Conservation (phyloP, 2,888 invertebrate species). For the Maniola hyperantus region DNA sequence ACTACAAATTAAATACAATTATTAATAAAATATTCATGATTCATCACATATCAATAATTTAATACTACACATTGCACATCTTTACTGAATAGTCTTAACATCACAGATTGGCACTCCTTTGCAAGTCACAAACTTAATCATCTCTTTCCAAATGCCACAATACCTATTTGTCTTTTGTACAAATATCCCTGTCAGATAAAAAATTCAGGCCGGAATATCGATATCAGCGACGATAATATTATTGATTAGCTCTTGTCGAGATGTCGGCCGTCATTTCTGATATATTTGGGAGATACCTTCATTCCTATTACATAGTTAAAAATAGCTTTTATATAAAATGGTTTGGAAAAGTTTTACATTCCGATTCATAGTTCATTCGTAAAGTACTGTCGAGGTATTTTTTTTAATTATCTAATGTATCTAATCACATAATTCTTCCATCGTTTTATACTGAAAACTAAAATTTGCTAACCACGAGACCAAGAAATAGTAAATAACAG, state of each 20-base stretch:
- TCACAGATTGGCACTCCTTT: constrained; percentile 60
- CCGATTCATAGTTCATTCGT: not conserved
- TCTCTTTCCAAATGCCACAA: not conserved
- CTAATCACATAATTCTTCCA: too few relatives aligned
- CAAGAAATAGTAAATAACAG: too few relatives aligned
- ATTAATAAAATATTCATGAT: constrained; percentile 8
- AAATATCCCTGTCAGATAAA: not conserved
- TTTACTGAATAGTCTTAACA: constrained; percentile 44
- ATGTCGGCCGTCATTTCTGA: not conserved
- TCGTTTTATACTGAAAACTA: too few relatives aligned
- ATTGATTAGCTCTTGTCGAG: not conserved
- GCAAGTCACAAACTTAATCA: constrained; percentile 25
- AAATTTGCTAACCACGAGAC: too few relatives aligned
- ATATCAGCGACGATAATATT: not conserved
- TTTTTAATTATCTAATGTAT: too few relatives aligned
- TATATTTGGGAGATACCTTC: not conserved
- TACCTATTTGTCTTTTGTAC: constrained; percentile 2
- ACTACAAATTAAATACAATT: not conserved
- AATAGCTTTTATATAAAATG: not conserved
- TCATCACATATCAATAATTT: constrained; percentile 22
- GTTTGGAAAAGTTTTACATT: not conserved
- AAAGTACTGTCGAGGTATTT: not conserved
- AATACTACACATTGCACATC: constrained; percentile 42
- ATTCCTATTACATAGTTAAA: not conserved
- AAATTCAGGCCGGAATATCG: not conserved